These are phyloP conservation scores for Oeneis ivallda DNA, from an alignment of 2,888 invertebrate species.

Conservation along the genomic window DNA sequence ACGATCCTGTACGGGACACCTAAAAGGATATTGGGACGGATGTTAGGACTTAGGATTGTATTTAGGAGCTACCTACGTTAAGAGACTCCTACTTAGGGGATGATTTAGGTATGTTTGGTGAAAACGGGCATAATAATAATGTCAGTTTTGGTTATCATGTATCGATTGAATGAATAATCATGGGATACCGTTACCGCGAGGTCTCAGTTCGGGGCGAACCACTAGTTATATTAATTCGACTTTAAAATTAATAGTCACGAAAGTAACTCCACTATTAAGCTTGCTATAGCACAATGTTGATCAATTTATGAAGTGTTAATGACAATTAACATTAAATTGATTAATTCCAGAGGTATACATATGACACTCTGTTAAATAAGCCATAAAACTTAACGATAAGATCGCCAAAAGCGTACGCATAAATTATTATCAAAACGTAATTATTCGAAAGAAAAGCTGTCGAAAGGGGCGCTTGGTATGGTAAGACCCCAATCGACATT, in stretches of 20 bases:
- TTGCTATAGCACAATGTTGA: background rate
- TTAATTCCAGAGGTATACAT: conserved; percentile 21
- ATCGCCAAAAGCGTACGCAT: conserved; percentile 54
- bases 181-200: too few species aligned
- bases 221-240: too few species aligned
- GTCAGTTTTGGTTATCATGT: too few species aligned
- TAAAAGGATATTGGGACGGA: too few species aligned
- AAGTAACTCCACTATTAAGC: background rate
- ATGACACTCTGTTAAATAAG: conserved; percentile 53
- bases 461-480: conserved; percentile 46
- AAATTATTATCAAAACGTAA: conserved; percentile 61
- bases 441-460: conserved; percentile 52
- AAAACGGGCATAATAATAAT: too few species aligned
- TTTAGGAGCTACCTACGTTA: too few species aligned
- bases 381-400: conserved; percentile 66
- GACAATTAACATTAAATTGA: conserved; percentile 17
- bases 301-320: conserved; percentile 18
- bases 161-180: too few species aligned
- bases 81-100: too few species aligned
- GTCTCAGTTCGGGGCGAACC: too few species aligned
- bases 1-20: too few species aligned
- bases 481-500: conserved; percentile 53
- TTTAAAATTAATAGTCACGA: background rate
- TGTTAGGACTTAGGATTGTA: too few species aligned
- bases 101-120: too few species aligned